Percentiles rank a stretch among this genome's conserved stretches.
phyloP scores from a whole-genome alignment of 2,888 invertebrate species.

The Melanostoma mellinum region DNA sequence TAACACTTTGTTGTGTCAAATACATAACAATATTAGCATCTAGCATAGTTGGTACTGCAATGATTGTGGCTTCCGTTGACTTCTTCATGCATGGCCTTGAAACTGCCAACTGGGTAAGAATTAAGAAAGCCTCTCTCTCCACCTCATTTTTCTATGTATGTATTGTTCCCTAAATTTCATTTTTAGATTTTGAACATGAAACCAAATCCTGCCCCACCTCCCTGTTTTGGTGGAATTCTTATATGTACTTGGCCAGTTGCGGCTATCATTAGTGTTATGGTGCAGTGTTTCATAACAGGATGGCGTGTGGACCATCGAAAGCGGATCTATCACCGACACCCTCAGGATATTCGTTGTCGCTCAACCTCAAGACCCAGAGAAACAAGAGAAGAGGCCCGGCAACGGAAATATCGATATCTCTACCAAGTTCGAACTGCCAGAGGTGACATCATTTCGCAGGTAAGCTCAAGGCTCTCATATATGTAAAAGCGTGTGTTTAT shows the following conservation, averaged over 20 bases:
- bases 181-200: conserved; percentile 80
- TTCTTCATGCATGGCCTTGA: conserved; percentile 81
- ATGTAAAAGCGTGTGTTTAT: background rate
- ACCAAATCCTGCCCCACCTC: conserved; percentile 81
- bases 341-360: conserved; percentile 76
- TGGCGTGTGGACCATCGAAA: conserved; percentile 82
- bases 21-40: conserved; percentile 81
- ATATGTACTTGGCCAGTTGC: conserved; percentile 81
- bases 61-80: conserved; percentile 81
- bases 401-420: conserved; percentile 92
- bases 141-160: background rate
- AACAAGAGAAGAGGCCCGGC: conserved; percentile 90
- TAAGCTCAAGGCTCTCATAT: conserved; percentile 76
- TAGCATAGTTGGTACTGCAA: conserved; percentile 81
- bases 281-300: conserved; percentile 82
- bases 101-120: conserved; percentile 80
- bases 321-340: conserved; percentile 78
- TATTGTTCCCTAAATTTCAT: background rate
- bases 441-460: conserved; percentile 95
- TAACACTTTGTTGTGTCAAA: conserved; percentile 81
- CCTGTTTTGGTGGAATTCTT: conserved; percentile 81
- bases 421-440: conserved; percentile 95
- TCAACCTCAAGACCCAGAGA: conserved; percentile 86
- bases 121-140: background rate
- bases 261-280: conserved; percentile 81